A percentile compares a stretch with the other conserved stretches of the same genome.
Evolutionary conservation across 2,888 invertebrate species (phyloP).

Genomic region (Andrena camellia): DNA sequence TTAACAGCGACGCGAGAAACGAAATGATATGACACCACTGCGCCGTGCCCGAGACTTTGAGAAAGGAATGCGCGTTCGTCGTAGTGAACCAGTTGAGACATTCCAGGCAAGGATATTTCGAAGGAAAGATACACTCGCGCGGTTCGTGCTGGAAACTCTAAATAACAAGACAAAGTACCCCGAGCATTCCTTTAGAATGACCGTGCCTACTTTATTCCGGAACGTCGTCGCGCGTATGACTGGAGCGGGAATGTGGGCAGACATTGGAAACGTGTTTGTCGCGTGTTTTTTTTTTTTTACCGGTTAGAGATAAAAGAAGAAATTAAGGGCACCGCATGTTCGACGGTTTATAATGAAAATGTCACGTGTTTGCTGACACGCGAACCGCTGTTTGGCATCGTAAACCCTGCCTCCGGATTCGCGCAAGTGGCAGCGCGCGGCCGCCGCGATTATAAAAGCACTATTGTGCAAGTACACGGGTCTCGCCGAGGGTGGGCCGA

Average conservation of each 20-base stretch:
- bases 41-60: no score
- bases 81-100: conserved; percentile 10
- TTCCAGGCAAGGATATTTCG: conserved; percentile 33
- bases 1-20: conserved; percentile 1
- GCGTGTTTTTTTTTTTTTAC: no score
- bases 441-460: conserved; percentile 11
- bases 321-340: no score
- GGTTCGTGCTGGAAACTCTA: conserved; percentile 9
- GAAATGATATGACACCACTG: no score
- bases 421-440: neutral
- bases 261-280: no score
- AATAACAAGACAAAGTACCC: neutral
- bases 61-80: conserved; percentile 29
- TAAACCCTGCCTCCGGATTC: neutral
- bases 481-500: conserved; percentile 77
- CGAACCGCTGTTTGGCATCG: neutral
- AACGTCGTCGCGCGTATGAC: no score
- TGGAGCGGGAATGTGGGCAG: no score
- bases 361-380: no score
- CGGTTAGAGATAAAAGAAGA: no score
- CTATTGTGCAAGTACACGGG: neutral
- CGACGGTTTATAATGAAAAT: no score
- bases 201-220: no score
- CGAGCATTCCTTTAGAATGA: no score
- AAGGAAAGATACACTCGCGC: neutral